Conservation (phyloP, 2,113 vertebrate species). For the Macheiramphus alcinus region DNA sequence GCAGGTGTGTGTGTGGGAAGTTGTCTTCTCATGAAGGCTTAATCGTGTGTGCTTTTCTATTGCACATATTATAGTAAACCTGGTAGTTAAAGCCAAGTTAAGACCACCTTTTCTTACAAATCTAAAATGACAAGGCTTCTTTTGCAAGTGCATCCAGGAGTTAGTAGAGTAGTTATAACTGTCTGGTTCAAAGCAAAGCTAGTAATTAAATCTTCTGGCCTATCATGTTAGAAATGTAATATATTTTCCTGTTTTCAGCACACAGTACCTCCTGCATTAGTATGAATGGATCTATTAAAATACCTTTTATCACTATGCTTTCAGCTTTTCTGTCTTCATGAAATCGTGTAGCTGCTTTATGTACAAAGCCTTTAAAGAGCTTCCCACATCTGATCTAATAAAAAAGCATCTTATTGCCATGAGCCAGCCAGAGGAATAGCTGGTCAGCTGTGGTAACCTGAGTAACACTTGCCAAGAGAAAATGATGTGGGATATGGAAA, state of each 20-base stretch:
- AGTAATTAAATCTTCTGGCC: not conserved
- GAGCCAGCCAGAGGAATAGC: not conserved
- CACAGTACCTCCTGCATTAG: not conserved
- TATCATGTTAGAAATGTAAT: not conserved
- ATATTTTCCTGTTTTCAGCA: not conserved
- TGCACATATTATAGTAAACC: not conserved
- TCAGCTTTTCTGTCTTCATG: not conserved
- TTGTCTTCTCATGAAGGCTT: not conserved
- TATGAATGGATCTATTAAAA: not conserved
- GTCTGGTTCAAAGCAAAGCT: conserved; percentile 20
- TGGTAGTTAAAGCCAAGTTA: not conserved
- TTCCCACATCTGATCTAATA: not conserved
- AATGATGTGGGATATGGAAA: not conserved
- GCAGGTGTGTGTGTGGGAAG: not conserved
- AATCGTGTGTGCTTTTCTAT: not conserved
- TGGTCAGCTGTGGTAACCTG: not conserved
- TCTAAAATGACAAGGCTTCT: not conserved
- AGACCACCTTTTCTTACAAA: not conserved
- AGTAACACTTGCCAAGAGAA: not conserved
- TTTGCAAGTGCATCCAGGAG: not conserved
- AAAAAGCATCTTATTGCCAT: not conserved
- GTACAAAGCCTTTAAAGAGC: not conserved
- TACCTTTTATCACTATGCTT: not conserved
- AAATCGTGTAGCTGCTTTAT: not conserved
- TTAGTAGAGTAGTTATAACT: not conserved